Base-by-base conservation (phyloP, 2,888 invertebrate species). In the Amblyjoppa proteus region DNA sequence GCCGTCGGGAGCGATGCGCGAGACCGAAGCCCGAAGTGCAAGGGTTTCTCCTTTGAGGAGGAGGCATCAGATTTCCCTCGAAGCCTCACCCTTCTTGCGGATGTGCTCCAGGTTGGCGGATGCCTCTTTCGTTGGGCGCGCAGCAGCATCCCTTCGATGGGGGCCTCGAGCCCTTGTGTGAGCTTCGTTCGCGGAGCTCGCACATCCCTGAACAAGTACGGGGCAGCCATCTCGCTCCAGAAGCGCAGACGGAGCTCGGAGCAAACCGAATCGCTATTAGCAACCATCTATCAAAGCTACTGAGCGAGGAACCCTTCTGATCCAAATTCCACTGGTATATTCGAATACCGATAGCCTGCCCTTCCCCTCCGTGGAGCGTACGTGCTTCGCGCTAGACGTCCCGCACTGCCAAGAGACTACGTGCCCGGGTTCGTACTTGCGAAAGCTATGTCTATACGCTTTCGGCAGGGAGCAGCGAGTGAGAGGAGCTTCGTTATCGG, bases 241-340 rank as follows among this genome's bases (percentile, higher is more conserved):
- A 20, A 25, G 49, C 5, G 38, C 25, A n/a, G 20, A 28, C 74
- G 38, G 41, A 25, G 53, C 25, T 81, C 70, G 49, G 81, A 84
- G 84, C 90, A 89, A 89, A 90, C 89, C 88, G 88, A 89, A 89
- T 88, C 89, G 83, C 86, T 88, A 90, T 90, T 88, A 88, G 88
- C 73, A 89, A 75, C 86, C 87, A 88, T 88, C 88, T 85, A 81
- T 81, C 73, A 81, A 74, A 74, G 56, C 79, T 61, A 51, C 73
- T 20, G 66, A 73, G 28, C 66, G 41, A 73, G 53, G 38, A 34
- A 53, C 68, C 77, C 45, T 49, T 73, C 73, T 61, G 77, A 73
- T 83, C 56, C 45, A 83, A 83, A 83, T 83, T 83, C 82, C 82
- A 68, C 9, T 41, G 11, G 73, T 61, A 82, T 73, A 83, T 73